phyloP scores from a whole-genome alignment of 2,888 invertebrate species.

The Drosophila ezoana region DNA sequence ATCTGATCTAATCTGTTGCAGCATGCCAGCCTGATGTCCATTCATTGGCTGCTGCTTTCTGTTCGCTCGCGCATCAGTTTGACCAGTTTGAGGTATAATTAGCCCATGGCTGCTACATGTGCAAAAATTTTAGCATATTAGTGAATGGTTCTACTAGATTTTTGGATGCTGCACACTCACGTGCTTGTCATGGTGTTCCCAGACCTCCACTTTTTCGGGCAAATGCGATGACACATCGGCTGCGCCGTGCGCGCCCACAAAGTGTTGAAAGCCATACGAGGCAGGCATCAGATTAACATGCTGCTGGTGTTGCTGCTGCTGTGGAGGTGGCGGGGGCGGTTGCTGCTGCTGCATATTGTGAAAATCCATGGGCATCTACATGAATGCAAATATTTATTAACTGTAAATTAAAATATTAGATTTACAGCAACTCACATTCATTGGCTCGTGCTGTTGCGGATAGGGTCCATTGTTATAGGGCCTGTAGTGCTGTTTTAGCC shows the following conservation, averaged over 20 bases:
- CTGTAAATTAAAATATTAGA: neutral
- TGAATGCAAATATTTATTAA: neutral
- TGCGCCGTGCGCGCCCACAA: conserved; percentile 76
- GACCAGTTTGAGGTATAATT: conserved; percentile 82
- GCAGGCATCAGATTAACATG: conserved; percentile 83
- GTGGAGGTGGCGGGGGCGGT: conserved; percentile 71
- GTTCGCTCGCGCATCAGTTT: conserved; percentile 70
- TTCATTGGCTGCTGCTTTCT: conserved; percentile 24
- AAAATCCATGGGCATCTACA: conserved; percentile 83
- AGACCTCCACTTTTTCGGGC: conserved; percentile 84
- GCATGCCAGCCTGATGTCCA: conserved; percentile 27
- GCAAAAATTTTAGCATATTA: neutral
- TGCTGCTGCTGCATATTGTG: conserved; percentile 81
- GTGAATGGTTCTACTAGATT: neutral
- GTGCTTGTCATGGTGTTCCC: conserved; percentile 85
- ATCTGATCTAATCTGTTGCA: conserved; percentile 12
- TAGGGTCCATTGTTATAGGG: conserved; percentile 78
- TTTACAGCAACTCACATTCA: conserved; percentile 60
- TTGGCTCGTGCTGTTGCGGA: conserved; percentile 81
- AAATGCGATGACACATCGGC: conserved; percentile 79
- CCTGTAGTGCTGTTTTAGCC: conserved; percentile 71
- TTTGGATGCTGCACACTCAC: conserved; percentile 66
- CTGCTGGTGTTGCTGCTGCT: conserved; percentile 76
- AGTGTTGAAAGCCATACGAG: conserved; percentile 82
- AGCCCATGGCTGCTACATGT: conserved; percentile 80